Conservation (phyloP, 2,113 vertebrate genomes). For the Corythoichthys haematopterus region DNA sequence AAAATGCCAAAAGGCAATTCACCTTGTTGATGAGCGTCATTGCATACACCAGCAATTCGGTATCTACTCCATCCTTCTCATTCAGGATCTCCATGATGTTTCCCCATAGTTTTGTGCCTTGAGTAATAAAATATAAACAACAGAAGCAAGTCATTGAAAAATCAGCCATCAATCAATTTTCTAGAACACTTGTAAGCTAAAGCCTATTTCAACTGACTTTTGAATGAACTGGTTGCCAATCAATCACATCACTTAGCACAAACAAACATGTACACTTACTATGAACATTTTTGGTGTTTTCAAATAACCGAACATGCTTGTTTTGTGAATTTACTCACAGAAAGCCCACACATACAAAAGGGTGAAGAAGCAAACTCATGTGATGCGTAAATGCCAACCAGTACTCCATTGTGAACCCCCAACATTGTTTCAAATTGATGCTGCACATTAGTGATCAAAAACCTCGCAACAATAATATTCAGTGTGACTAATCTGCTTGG, state of each 20-base stretch:
- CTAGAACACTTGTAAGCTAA: not conserved
- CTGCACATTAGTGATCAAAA: too few species aligned
- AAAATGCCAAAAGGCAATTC: slow-evolving; percentile 4
- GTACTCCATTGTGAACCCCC: too few species aligned
- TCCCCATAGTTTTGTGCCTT: slow-evolving; percentile 85
- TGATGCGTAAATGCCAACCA: not conserved
- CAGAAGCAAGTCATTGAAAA: slow-evolving; percentile 6
- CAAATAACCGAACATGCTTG: not conserved
- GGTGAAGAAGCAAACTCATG: too few species aligned
- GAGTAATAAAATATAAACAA: slow-evolving; percentile 10
- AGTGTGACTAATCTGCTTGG: too few species aligned
- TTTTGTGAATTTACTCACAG: not conserved
- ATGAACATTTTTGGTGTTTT: not conserved
- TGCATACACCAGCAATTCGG: slow-evolving; percentile 87
- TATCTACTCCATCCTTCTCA: slow-evolving; percentile 94
- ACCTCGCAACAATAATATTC: too few species aligned
- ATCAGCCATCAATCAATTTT: not conserved
- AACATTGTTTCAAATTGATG: too few species aligned
- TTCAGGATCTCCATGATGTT: slow-evolving; percentile 93
- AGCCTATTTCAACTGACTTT: not conserved
- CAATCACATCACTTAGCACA: not conserved
- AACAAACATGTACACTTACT: not conserved
- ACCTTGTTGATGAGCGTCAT: slow-evolving; percentile 99
- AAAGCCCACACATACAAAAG: not conserved
- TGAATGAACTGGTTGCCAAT: not conserved